Percentiles rank a stretch among this genome's conserved stretches.
Conservation (phyloP, 2,888 invertebrate genomes). For the Amphipoea lucens region DNA sequence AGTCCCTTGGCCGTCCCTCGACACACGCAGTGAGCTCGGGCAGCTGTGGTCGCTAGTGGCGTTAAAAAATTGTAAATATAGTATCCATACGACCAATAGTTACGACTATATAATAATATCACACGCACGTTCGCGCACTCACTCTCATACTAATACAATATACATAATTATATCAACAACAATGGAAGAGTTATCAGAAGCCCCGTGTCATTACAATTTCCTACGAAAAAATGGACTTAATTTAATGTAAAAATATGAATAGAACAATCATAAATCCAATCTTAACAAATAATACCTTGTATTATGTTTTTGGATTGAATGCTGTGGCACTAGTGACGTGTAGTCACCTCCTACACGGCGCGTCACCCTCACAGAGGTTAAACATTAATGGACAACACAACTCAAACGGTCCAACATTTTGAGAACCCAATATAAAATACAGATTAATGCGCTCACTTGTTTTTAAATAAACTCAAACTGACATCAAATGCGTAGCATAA, state of each 20-base stretch:
- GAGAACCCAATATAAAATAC: constrained; percentile 44
- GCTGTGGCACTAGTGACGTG: constrained; percentile 46
- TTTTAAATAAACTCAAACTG: constrained; percentile 60
- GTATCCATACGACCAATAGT: constrained; percentile 65
- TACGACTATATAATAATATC: constrained; percentile 70
- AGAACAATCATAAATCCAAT: constrained; percentile 60
- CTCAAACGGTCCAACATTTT: constrained; percentile 52
- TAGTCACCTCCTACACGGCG: constrained; percentile 34
- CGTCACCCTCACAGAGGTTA: constrained; percentile 77
- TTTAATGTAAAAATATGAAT: constrained; percentile 60
- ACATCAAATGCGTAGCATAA: constrained; percentile 80
- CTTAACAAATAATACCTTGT: constrained; percentile 68
- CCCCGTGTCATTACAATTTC: constrained; percentile 77
- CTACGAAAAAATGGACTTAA: constrained; percentile 70
- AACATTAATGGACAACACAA: constrained; percentile 73
- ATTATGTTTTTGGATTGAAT: constrained; percentile 61
- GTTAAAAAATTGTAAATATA: constrained; percentile 74
- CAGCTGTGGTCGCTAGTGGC: constrained; percentile 60
- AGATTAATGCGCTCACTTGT: constrained; percentile 31
- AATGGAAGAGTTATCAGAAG: constrained; percentile 88
- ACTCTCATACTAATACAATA: constrained; percentile 71
- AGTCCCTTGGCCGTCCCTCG: constrained; percentile 25
- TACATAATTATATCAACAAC: constrained; percentile 78
- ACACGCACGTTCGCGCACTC: constrained; percentile 76
- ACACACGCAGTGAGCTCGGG: constrained; percentile 24